A percentile compares a stretch with the other conserved stretches of the same genome.
These are phyloP conservation scores for Drosophila burlai DNA, from an alignment of 1,140 invertebrate species.

Conservation along the genomic window DNA sequence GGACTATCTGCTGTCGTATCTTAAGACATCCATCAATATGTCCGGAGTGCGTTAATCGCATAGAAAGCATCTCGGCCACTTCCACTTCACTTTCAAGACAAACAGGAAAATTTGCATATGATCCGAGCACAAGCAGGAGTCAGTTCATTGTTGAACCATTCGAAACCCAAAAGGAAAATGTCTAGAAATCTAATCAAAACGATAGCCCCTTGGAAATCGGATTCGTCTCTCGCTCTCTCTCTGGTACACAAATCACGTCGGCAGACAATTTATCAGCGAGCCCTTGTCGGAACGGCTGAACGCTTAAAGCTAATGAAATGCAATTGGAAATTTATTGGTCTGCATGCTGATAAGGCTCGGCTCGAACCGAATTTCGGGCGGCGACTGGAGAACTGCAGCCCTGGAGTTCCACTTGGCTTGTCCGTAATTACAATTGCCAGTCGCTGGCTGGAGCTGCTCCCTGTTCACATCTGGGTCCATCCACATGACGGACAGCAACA, in stretches of 20 bases:
- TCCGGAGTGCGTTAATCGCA: constrained; percentile 50
- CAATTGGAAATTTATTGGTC: constrained; percentile 62
- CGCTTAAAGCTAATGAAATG: constrained; percentile 55
- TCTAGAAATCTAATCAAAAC: constrained; percentile 55
- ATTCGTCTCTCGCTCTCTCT: constrained; percentile 7
- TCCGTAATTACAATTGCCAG: constrained; percentile 51
- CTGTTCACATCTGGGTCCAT: constrained; percentile 32
- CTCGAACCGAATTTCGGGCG: constrained; percentile 11
- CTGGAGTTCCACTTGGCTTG: constrained; percentile 52
- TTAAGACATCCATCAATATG: constrained; percentile 54
- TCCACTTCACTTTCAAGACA: constrained; percentile 46
- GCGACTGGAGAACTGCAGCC: neutral
- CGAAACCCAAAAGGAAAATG: constrained; percentile 16
- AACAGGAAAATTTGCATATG: constrained; percentile 55
- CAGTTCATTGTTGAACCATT: constrained; percentile 24
- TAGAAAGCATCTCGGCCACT: constrained; percentile 54
- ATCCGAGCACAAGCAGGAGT: constrained; percentile 19
- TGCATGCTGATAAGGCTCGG: constrained; percentile 40
- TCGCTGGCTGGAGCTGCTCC: constrained; percentile 16
- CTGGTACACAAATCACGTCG: constrained; percentile 61
- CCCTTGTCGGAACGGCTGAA: constrained; percentile 29
- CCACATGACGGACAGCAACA: constrained; percentile 55
- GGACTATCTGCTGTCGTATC: constrained; percentile 20
- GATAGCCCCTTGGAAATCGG: constrained; percentile 42
- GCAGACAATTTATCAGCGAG: constrained; percentile 54